Evolutionary conservation across 2,113 vertebrate species (phyloP).

Genomic region (Numida meleagris): DNA sequence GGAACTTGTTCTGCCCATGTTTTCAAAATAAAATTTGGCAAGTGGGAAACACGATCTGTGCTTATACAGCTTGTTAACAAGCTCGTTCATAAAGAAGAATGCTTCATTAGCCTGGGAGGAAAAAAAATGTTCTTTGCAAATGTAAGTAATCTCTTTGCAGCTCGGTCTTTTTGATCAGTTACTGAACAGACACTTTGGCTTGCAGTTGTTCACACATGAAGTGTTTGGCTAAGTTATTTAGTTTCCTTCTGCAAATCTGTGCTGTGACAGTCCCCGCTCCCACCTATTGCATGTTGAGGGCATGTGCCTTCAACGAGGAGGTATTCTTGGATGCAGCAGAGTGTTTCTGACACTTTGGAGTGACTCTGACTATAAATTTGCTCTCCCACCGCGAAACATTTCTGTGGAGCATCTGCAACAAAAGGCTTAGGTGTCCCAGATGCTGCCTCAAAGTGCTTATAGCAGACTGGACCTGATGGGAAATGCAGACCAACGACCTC

Average conservation of each 20-base stretch:
- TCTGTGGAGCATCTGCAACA: background rate
- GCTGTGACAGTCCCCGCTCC: background rate
- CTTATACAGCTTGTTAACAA: background rate
- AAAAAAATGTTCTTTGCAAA: background rate
- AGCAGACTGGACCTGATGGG: background rate
- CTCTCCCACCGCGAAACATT: background rate
- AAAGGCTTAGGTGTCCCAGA: background rate
- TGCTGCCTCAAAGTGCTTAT: background rate
- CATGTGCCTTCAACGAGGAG: background rate
- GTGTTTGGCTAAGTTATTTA: background rate
- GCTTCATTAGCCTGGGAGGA: background rate
- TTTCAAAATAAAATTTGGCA: conserved; percentile 35
- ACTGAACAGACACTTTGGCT: background rate
- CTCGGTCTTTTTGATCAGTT: background rate
- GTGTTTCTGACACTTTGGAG: background rate
- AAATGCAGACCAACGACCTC: background rate
- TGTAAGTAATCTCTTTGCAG: background rate
- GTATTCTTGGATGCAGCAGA: background rate
- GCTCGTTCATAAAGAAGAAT: background rate
- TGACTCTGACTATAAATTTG: background rate
- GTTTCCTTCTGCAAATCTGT: background rate
- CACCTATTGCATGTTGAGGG: background rate
- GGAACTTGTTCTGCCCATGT: background rate
- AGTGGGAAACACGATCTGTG: background rate
- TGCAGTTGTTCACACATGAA: background rate